phyloP scores from a whole-genome alignment of 2,888 invertebrate genomes.

The Cephus nigrinus region DNA sequence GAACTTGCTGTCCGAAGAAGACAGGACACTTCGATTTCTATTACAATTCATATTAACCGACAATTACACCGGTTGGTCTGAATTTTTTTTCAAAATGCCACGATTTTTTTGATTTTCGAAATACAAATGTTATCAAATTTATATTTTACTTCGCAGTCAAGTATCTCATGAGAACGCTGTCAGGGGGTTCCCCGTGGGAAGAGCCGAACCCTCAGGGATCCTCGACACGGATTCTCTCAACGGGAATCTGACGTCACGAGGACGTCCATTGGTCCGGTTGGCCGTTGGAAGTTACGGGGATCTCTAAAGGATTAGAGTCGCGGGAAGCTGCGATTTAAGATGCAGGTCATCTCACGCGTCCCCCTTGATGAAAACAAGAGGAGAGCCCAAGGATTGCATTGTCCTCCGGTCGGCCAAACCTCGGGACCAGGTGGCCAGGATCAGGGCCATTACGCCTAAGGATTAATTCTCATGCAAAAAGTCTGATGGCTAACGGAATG shows the following conservation, averaged over 20 bases:
- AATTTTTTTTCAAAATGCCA: neutral
- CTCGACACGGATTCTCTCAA: neutral
- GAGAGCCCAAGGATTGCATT: constrained; percentile 43
- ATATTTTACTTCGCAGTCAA: neutral
- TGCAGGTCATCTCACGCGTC: constrained; percentile 44
- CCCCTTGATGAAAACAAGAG: constrained; percentile 39
- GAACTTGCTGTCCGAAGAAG: neutral
- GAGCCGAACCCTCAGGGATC: neutral
- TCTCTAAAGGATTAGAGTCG: neutral
- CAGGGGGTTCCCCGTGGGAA: neutral
- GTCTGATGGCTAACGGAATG: constrained; percentile 49
- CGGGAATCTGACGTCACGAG: neutral
- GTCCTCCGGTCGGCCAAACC: constrained; percentile 41
- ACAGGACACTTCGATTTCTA: neutral
- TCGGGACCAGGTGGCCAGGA: constrained; percentile 55
- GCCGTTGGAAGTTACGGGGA: neutral
- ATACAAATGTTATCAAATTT: neutral
- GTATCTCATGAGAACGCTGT: neutral
- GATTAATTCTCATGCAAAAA: constrained; percentile 61
- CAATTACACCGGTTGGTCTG: neutral
- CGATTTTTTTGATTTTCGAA: neutral
- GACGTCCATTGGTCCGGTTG: neutral
- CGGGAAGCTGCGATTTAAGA: constrained; percentile 40
- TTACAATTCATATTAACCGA: neutral
- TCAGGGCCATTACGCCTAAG: constrained; percentile 53